Percentiles rank a stretch among this genome's conserved stretches.
phyloP scores from a whole-genome alignment of 2,888 invertebrate genomes.

The Dolichopus griseipennis region DNA sequence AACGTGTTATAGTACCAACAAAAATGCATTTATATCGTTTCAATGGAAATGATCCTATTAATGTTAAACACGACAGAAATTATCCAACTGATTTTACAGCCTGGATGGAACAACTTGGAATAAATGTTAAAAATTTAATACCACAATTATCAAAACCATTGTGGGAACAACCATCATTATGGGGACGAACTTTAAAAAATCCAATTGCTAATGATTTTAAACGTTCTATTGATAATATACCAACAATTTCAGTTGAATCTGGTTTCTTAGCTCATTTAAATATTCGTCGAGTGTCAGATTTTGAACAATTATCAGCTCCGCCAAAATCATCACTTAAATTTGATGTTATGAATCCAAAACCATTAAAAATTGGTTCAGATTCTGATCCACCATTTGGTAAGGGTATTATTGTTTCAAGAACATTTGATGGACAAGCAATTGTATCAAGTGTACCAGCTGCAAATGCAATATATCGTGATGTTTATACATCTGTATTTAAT shows the following conservation, averaged over 20 bases:
- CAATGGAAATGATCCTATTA: slow-evolving; percentile 89
- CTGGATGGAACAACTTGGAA: slow-evolving; percentile 79
- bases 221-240: slow-evolving; percentile 54
- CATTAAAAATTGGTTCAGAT: slow-evolving; percentile 69
- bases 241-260: slow-evolving; percentile 67
- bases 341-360: slow-evolving; percentile 65
- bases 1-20: slow-evolving; percentile 71
- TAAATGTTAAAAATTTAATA: slow-evolving; percentile 73
- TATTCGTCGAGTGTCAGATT: slow-evolving; percentile 68
- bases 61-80: slow-evolving; percentile 62
- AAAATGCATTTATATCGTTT: slow-evolving; percentile 81
- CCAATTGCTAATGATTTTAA: slow-evolving; percentile 52
- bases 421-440: slow-evolving; percentile 67
- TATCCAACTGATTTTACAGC: slow-evolving; percentile 74
- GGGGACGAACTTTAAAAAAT: slow-evolving; percentile 39
- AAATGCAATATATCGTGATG: slow-evolving; percentile 83
- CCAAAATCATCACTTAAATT: slow-evolving; percentile 71
- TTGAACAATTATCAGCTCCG: slow-evolving; percentile 65
- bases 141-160: slow-evolving; percentile 73
- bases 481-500: slow-evolving; percentile 87
- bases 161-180: slow-evolving; percentile 55
- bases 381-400: slow-evolving; percentile 82
- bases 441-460: slow-evolving; percentile 82
- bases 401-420: slow-evolving; percentile 75
- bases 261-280: slow-evolving; percentile 76